phyloP scores from a whole-genome alignment of 2,797 vertebrate genomes.

The Myoxocephalus aenaeus region DNA sequence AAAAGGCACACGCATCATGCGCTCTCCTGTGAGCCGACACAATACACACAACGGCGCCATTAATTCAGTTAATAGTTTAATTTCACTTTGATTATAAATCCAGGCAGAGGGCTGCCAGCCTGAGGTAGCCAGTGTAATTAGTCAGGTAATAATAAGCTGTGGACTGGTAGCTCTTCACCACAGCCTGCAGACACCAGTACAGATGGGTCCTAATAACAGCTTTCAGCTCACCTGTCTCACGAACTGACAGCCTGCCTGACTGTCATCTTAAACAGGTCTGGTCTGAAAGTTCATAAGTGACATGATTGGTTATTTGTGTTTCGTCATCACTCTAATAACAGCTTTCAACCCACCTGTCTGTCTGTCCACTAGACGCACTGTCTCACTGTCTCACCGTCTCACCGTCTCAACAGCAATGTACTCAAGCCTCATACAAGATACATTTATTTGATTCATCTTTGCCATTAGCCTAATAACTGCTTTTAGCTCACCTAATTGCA shows the following conservation, averaged over 20 bases:
- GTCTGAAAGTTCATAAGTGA: constrained; percentile 24
- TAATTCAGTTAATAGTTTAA: constrained; percentile 72
- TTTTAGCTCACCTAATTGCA: constrained; percentile 39
- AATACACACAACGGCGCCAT: constrained; percentile 44
- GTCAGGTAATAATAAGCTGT: constrained; percentile 73
- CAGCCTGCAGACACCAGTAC: constrained; percentile 51
- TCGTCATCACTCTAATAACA: constrained; percentile 30
- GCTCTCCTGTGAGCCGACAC: constrained; percentile 54
- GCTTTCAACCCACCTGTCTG: constrained; percentile 29
- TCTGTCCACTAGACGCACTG: not conserved
- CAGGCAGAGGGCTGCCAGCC: constrained; percentile 52
- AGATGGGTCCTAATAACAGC: constrained; percentile 64
- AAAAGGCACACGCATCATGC: constrained; percentile 27
- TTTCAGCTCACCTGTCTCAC: constrained; percentile 39
- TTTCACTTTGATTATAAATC: constrained; percentile 72
- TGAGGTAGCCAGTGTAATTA: constrained; percentile 72
- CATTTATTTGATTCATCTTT: constrained; percentile 47
- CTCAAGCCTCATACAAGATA: constrained; percentile 26
- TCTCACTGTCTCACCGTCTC: constrained; percentile 13
- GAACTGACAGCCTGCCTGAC: constrained; percentile 9
- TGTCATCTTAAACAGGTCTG: constrained; percentile 26
- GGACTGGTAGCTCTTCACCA: constrained; percentile 63
- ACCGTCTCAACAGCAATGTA: constrained; percentile 4
- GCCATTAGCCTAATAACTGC: constrained; percentile 51
- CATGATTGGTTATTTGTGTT: constrained; percentile 39